Conservation (phyloP, 2,113 vertebrate genomes). For the Cebus imitator region DNA sequence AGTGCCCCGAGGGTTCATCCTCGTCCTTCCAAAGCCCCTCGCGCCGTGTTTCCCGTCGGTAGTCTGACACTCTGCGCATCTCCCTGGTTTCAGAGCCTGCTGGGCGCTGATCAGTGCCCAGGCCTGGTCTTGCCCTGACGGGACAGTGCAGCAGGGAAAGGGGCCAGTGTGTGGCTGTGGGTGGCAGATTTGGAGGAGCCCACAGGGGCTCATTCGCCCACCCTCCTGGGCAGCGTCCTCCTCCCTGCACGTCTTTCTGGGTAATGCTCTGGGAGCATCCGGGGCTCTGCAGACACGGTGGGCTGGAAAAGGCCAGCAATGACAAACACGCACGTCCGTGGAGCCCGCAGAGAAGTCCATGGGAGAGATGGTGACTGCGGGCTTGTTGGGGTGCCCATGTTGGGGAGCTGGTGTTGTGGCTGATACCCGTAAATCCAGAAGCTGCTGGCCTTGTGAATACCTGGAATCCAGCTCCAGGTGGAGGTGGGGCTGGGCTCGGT, state of each 20-base stretch:
- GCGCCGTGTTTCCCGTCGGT: accelerated
- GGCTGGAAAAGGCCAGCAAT: too few species aligned
- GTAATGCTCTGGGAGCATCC: not conserved
- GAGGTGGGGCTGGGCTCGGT: not conserved
- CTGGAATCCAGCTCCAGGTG: not conserved
- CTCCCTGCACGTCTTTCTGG: not conserved
- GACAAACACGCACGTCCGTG: accelerated
- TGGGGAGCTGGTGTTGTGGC: not conserved
- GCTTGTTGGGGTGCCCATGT: too few species aligned
- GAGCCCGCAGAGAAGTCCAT: accelerated
- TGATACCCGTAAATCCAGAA: not conserved
- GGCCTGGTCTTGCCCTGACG: accelerated
- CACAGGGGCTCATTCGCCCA: not conserved
- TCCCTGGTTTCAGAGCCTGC: not conserved
- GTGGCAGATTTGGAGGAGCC: not conserved
- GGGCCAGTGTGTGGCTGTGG: not conserved
- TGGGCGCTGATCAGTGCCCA: not conserved
- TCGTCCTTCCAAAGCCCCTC: not conserved
- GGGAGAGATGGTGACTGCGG: not conserved
- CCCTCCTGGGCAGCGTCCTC: not conserved
- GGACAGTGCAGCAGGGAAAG: not conserved
- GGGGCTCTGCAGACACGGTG: accelerated
- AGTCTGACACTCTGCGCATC: accelerated
- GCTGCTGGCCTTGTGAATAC: not conserved
- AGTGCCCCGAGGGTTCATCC: accelerated